Percentiles rank a stretch among this genome's conserved stretches.
phyloP scores from a whole-genome alignment of 2,888 invertebrate species.

The Drosophila aldrichi region DNA sequence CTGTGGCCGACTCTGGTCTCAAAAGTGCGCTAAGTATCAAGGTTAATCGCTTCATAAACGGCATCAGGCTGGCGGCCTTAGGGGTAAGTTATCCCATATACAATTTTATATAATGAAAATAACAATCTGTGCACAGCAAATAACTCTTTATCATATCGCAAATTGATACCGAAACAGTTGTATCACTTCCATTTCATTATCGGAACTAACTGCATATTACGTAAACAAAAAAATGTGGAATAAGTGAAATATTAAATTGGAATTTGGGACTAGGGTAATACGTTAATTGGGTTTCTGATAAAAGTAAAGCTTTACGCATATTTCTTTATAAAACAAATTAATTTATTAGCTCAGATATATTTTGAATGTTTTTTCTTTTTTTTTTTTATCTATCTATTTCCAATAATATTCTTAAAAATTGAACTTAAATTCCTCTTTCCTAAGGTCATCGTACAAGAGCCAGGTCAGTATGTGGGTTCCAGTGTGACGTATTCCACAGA shows the following conservation, averaged over 20 bases:
- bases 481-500: constrained; percentile 59
- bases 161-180: not conserved
- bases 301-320: too few relatives aligned
- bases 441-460: constrained; percentile 71
- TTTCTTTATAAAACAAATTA: too few relatives aligned
- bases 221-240: not conserved
- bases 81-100: constrained; percentile 50
- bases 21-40: constrained; percentile 59
- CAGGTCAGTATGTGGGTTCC: constrained; percentile 57
- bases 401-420: not conserved
- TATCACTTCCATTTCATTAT: not conserved
- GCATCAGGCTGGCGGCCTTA: constrained; percentile 29
- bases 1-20: constrained; percentile 60
- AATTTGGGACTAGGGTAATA: too few relatives aligned
- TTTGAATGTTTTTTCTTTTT: too few relatives aligned
- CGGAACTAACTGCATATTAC: not conserved
- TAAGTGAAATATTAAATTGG: too few relatives aligned
- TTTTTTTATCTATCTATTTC: too few relatives aligned
- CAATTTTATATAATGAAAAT: not conserved
- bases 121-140: not conserved
- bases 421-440: not conserved
- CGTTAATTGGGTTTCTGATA: too few relatives aligned
- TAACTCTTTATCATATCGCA: not conserved
- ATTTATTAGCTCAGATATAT: too few relatives aligned
- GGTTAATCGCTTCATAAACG: constrained; percentile 43